Evolutionary conservation across 2,113 vertebrate species (phyloP), one percentile per base, ranked within the genome.

Genomic region (Bombycilla garrulus): DNA sequence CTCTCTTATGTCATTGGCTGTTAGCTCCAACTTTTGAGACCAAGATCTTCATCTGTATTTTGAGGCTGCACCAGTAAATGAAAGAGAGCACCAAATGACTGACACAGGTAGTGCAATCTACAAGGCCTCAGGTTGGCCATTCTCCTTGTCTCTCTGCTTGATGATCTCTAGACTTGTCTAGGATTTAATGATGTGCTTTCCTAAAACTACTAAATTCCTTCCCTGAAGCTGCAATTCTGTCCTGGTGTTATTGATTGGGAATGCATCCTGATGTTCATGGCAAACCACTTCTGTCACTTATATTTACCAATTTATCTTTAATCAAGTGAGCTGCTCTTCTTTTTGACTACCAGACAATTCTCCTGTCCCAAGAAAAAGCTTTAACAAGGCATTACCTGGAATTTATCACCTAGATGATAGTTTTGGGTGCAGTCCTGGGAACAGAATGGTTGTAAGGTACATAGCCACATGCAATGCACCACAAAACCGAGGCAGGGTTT

Each of bases 321-420:
- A 71, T 90, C 82, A 81, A 88, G 51, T 64, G 42, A 86, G 60
- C 83, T 83, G 24, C 38, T 66, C 80, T 97, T 95, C 62, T 88
- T 92, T 72, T 92, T 0, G 5, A 70, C 87, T 65, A 51, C 51
- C 38, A 57, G 61, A 80, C 87, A 85, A 73, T 62, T 81, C 60
- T 73, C 15, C n/a, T 21, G 17, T 81, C 10, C 8, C 19, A 38
- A 88, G 76, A 15, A 82, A 35, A 82, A 47, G 3, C 50, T 85
- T 66, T 80, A 45, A 66, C 47, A 21, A 66, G 62, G 38, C 19
- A 13, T 44, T 77, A 47, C 29, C 50, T 87, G 70, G 56, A 70
- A 80, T 70, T 66, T 83, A 65, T 80, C 1, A 35, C 35, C 19
- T 23, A 57, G 66, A 26, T 86, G 47, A 64, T 28, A 13, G 35